These are phyloP conservation scores for Hypotaenidia philippensis DNA, from an alignment of 2,797 vertebrate genomes.

Conservation along the genomic window DNA sequence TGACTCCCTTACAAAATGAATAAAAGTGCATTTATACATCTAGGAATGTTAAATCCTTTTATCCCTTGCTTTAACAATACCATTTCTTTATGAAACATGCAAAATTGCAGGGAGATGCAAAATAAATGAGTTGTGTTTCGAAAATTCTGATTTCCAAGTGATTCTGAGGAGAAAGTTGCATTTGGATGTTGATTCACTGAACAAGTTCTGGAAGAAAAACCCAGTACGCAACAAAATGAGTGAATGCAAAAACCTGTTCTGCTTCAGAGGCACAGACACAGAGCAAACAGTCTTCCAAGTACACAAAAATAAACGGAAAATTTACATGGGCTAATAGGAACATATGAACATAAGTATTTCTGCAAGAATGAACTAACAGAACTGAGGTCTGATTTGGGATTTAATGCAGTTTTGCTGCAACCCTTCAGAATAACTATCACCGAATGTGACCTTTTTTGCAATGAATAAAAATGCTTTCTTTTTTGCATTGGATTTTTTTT, in stretches of 20 bases:
- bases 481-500: background rate
- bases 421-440: background rate
- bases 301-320: background rate
- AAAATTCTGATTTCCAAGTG: background rate
- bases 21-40: background rate
- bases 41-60: background rate
- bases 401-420: background rate
- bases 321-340: background rate
- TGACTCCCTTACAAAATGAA: background rate
- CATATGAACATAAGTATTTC: background rate
- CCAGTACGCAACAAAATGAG: background rate
- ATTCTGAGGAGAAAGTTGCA: background rate
- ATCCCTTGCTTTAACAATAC: background rate
- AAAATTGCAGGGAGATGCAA: background rate
- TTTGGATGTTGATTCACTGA: background rate
- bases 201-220: background rate
- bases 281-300: background rate
- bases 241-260: background rate
- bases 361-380: background rate
- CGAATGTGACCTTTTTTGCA: background rate
- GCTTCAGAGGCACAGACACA: background rate
- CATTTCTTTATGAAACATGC: background rate
- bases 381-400: background rate
- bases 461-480: background rate
- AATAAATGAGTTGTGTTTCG: fast-evolving